phyloP scores from a whole-genome alignment of 2,888 invertebrate genomes.

The Limenitis camilla region DNA sequence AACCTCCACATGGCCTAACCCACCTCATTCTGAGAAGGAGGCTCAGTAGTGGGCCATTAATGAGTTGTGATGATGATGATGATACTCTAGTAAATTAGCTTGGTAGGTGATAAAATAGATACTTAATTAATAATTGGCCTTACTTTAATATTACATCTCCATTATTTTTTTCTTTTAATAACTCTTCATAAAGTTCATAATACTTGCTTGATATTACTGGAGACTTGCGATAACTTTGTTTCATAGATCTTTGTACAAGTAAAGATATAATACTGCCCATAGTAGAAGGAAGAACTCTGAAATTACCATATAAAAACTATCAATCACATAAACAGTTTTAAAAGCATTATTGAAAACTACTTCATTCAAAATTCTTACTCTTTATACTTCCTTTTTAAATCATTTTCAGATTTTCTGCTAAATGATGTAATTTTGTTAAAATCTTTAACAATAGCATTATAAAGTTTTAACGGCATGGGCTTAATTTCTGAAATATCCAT shows the following conservation, averaged over 20 bases:
- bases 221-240: conserved; percentile 75
- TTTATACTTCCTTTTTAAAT: conserved; percentile 72
- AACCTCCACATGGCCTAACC: no score
- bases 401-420: conserved; percentile 75
- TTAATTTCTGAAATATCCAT: conserved; percentile 31
- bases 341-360: neutral
- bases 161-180: conserved; percentile 60
- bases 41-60: no score
- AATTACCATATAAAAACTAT: neutral
- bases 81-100: neutral
- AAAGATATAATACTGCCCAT: conserved; percentile 81
- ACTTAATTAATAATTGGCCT: conserved; percentile 34
- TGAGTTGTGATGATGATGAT: no score
- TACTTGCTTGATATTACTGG: conserved; percentile 73
- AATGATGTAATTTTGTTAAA: conserved; percentile 73
- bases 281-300: conserved; percentile 74
- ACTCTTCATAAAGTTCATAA: conserved; percentile 70
- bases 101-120: neutral
- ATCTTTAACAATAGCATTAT: conserved; percentile 70
- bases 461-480: conserved; percentile 58
- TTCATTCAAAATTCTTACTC: conserved; percentile 50
- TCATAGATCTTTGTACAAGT: conserved; percentile 78
- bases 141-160: conserved; percentile 77
- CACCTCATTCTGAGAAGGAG: no score
- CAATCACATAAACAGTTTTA: neutral